Conservation (phyloP, 37 sponge, comb jelly and placozoan genomes). For the Amphimedon queenslandica region DNA sequence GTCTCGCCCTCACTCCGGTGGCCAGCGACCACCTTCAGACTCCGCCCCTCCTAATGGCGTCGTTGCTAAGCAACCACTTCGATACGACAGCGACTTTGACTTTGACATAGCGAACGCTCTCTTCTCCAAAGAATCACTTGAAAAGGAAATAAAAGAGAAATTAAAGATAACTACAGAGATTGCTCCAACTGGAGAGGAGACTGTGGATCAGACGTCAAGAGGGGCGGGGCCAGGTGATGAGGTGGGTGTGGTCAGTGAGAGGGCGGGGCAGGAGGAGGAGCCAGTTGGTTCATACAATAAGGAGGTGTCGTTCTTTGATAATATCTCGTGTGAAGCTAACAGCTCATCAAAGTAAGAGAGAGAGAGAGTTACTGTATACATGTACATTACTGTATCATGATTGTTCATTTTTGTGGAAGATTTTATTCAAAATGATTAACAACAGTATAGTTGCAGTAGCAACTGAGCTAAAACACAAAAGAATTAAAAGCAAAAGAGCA, state of each 20-base stretch:
- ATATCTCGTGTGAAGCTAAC: constrained; percentile 67
- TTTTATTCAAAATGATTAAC: too few species aligned
- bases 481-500: too few species aligned
- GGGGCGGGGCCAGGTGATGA: constrained; percentile 33
- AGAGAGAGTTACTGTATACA: constrained; percentile 16
- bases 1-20: too few species aligned
- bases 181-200: constrained; percentile 5
- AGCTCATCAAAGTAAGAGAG: constrained; percentile 6
- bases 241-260: constrained; percentile 22
- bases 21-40: not conserved
- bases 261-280: constrained; percentile 23
- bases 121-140: constrained; percentile 85
- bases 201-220: constrained; percentile 14
- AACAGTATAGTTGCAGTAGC: too few species aligned
- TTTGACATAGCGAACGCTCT: constrained; percentile 93
- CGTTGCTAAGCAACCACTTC: constrained; percentile 10
- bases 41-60: not conserved
- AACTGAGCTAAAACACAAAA: too few species aligned
- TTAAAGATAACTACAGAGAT: constrained; percentile 27
- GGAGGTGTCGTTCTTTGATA: constrained; percentile 93
- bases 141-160: constrained; percentile 83
- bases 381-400: not conserved
- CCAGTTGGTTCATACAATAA: too few species aligned
- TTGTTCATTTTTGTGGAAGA: not conserved
- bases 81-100: constrained; percentile 93